These are phyloP conservation scores for Forbesichthys agassizii DNA, from an alignment of 2,113 vertebrate genomes.

Conservation along the genomic window DNA sequence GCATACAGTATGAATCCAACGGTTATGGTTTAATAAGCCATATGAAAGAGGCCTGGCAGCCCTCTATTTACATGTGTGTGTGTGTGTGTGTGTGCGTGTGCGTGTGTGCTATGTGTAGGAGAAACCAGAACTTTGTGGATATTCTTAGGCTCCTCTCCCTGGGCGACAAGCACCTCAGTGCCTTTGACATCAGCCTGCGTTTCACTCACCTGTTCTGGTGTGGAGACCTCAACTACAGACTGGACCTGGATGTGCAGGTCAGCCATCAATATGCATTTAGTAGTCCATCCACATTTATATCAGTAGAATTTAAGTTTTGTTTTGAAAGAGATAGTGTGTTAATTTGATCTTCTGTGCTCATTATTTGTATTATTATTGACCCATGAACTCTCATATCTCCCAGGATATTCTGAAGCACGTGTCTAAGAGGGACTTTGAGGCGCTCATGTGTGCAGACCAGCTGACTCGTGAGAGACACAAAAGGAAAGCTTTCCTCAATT, in stretches of 20 bases:
- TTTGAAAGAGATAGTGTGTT: too few species aligned
- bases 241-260: conserved; percentile 81
- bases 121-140: conserved; percentile 82
- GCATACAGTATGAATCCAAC: too few species aligned
- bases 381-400: neutral
- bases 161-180: conserved; percentile 75
- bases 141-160: conserved; percentile 78
- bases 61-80: neutral
- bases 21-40: too few species aligned
- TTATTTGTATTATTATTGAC: too few species aligned
- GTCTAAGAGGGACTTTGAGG: conserved; percentile 82
- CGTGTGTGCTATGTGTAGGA: conserved; percentile 53
- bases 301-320: too few species aligned
- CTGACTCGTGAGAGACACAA: conserved; percentile 83
- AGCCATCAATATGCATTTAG: neutral
- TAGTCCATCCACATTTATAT: neutral
- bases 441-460: conserved; percentile 86
- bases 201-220: conserved; percentile 84
- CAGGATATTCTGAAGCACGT: conserved; percentile 84
- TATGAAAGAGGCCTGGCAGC: too few species aligned
- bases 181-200: conserved; percentile 80
- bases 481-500: conserved; percentile 85
- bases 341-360: too few species aligned
- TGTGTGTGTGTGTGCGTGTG: conserved; percentile 3
- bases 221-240: conserved; percentile 83